Evolutionary conservation across 64 coral and sea anemone species (phyloP).

Genomic region (Montipora cactus): DNA sequence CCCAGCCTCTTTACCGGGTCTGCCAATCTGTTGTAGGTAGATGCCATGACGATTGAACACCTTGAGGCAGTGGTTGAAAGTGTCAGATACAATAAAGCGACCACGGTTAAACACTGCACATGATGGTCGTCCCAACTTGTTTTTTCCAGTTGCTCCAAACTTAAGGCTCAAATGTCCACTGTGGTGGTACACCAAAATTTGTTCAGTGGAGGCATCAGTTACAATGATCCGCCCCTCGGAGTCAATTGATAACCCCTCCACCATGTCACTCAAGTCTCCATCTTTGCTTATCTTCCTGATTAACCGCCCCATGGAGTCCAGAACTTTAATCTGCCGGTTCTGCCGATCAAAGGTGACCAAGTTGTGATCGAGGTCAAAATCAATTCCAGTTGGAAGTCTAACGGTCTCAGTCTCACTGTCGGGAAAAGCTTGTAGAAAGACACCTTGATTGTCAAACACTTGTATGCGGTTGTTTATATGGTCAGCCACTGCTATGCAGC

Average conservation of each 20-base stretch:
- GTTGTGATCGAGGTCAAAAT: slow-evolving; percentile 48
- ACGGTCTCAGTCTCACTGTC: not conserved
- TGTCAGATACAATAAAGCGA: slow-evolving; percentile 71
- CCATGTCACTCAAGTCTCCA: slow-evolving; percentile 45
- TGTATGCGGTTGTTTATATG: slow-evolving; percentile 66
- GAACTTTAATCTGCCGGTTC: slow-evolving; percentile 26
- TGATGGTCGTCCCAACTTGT: slow-evolving; percentile 40
- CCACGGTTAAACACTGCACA: slow-evolving; percentile 70
- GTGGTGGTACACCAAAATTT: slow-evolving; percentile 58
- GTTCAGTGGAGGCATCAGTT: slow-evolving; percentile 45
- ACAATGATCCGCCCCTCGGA: slow-evolving; percentile 59
- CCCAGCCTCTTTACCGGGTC: slow-evolving; percentile 43
- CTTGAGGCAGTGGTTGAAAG: slow-evolving; percentile 75
- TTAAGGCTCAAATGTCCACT: slow-evolving; percentile 68
- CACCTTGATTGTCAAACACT: slow-evolving; percentile 55
- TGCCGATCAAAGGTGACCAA: slow-evolving; percentile 60
- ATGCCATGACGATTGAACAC: slow-evolving; percentile 61
- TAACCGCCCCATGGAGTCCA: slow-evolving; percentile 36
- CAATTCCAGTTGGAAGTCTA: slow-evolving; percentile 53
- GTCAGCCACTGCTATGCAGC: slow-evolving; percentile 68
- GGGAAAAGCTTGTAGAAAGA: slow-evolving; percentile 14
- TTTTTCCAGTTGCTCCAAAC: slow-evolving; percentile 52
- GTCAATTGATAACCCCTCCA: slow-evolving; percentile 71
- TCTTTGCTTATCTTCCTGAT: slow-evolving; percentile 21
- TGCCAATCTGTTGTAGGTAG: slow-evolving; percentile 57